Evolutionary conservation across 64 coral and sea anemone genomes (phyloP), one percentile per base, ranked within the genome.

Genomic region (Exaiptasia diaphana): DNA sequence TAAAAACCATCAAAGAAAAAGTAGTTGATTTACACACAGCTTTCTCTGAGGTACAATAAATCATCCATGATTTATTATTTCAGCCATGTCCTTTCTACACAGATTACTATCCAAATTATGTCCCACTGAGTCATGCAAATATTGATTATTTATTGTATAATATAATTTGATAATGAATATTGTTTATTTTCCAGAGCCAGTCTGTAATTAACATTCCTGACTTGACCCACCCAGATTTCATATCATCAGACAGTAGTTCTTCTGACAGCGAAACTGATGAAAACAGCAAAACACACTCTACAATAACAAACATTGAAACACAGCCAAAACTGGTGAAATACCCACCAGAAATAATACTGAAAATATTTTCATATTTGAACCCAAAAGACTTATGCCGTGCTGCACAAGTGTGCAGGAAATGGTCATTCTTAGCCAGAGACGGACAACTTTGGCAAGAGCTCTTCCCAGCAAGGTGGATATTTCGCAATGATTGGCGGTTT

Each of bases 391-490:
- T 97, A 42, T 92, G 94, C 23, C 89, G 28, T 1, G 64, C 75
- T 75, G 83, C 94, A 25, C 80, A 85, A 38, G 94, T 97, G 44
- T 88, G 83, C 67, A 38, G n/a, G 2, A 61, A 58, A 17, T 97
- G 94, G 94, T 92, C 94, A 40, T 62, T 65, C 15, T 50, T 91
- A 36, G 72, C 94, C 12, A 74, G 50, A 43, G 94, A 97, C 59
- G 88, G 88, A 24, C 79, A 84, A 45, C 45, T 97, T 21, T 97
- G 94, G 94, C 77, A 87, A 78, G 71, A 92, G 22, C 75, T 97
- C 25, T 83, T 87, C 25, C 94, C 94, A 38, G 94, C 88, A 15
- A 76, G 94, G 3, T 97, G 94, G 94, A 92, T 97, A 56, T 97
- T 83, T 63, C 58, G 12, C 43, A 92, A 85, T 56, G 94, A 97